phyloP scores from a whole-genome alignment of 1,140 invertebrate genomes.

The Triops cancriformis region DNA sequence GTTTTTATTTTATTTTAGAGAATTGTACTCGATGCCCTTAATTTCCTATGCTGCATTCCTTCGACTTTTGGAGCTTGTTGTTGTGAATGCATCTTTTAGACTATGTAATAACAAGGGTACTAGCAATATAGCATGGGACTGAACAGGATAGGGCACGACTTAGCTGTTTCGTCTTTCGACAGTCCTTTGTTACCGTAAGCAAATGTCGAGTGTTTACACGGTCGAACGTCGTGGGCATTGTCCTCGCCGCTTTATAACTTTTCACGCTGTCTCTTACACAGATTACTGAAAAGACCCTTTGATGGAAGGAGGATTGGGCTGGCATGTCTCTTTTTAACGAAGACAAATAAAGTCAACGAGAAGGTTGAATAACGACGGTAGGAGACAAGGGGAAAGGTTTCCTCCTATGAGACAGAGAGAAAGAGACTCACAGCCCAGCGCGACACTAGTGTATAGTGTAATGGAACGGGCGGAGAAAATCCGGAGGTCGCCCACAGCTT shows the following conservation, averaged over 20 bases:
- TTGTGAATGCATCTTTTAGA: too few species aligned
- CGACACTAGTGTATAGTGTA: not conserved
- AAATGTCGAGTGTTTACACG: not conserved
- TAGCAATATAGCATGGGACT: too few species aligned
- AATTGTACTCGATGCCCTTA: too few species aligned
- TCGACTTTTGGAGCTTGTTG: too few species aligned
- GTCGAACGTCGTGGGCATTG: not conserved
- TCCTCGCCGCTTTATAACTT: not conserved
- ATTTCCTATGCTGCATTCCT: too few species aligned
- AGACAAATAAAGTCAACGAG: slow-evolving; percentile 6
- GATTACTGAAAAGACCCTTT: not conserved
- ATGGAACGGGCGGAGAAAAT: not conserved
- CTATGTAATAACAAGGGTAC: too few species aligned
- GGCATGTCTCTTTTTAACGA: slow-evolving; percentile 10
- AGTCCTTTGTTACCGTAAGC: not conserved
- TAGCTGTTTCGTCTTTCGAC: too few species aligned
- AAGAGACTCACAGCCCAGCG: not conserved
- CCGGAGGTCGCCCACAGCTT: not conserved
- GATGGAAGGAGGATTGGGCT: not conserved
- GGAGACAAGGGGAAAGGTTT: not conserved
- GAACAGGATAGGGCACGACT: too few species aligned
- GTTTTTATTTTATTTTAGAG: too few species aligned
- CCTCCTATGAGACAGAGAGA: not conserved
- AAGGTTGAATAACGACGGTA: not conserved
- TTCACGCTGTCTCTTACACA: not conserved